A percentile compares a stretch with the other conserved stretches of the same genome.
Evolutionary conservation across 2,113 vertebrate species (phyloP).

Genomic region (Cephalophus harveyi): DNA sequence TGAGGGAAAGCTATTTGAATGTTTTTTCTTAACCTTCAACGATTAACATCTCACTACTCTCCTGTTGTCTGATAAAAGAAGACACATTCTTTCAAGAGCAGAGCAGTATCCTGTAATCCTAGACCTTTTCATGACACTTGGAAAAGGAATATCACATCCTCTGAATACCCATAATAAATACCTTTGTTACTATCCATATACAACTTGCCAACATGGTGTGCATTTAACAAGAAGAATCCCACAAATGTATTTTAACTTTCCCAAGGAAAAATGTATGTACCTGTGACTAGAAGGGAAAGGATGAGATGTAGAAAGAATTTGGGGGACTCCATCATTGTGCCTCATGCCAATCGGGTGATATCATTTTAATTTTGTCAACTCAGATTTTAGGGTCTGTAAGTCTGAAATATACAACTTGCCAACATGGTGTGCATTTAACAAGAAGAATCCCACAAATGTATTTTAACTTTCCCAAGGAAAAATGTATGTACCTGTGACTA

Average conservation of each 20-base stretch:
- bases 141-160: no score
- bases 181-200: background rate
- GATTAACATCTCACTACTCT: no score
- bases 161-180: background rate
- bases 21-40: no score
- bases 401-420: background rate
- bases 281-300: background rate
- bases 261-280: background rate
- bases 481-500: accelerated
- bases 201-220: background rate
- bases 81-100: no score
- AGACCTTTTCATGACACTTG: no score
- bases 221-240: background rate
- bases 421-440: background rate
- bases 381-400: background rate
- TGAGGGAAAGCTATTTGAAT: no score
- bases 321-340: accelerated
- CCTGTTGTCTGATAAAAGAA: no score
- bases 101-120: no score
- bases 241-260: background rate
- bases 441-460: background rate
- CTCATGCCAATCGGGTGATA: background rate
- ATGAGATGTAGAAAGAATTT: background rate
- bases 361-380: background rate
- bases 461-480: background rate